Evolutionary conservation across 1,140 invertebrate species (phyloP), one percentile per base, ranked within the genome.

Genomic region (Ips typographus): DNA sequence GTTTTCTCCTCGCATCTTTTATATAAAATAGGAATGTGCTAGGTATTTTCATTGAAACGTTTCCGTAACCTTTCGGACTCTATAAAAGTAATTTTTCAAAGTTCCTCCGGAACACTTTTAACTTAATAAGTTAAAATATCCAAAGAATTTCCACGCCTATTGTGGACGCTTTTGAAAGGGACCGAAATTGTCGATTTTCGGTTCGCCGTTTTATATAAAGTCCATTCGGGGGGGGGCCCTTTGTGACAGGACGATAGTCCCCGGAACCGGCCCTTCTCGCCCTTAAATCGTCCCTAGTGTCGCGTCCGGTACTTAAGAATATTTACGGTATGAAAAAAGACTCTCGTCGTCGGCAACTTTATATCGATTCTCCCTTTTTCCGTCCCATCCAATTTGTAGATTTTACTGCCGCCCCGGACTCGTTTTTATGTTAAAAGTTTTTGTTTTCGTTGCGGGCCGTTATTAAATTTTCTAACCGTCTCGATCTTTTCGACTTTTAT

Each of bases 231-330:
- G 22, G 55, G 37, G 56, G 47, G 49, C 61, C 62, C 56, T 65
- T 70, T 70, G 53, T 69, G 60, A 66, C 56, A 57, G 53, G 44
- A 59, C 59, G 71, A 69, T 58, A 67, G 70, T 69, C 65, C 57
- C 63, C 68, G 64, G 68, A 60, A 47, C 49, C 64, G 52, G 52
- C 42, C 60, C 60, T 70, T 70, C 68, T 61, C 68, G 68, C 68
- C 68, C 72, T 55, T 61, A 64, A 65, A 70, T 73, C 65, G 65
- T 65, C 66, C 74, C 57, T 70, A 73, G 71, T 71, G 74, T 74
- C 71, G 68, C 67, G 71, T 75, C 74, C 74, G 72, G 72, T 75
- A 74, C 74, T 75, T 75, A 71, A 73, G 71, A 72, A 75, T 74
- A 75, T 75, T 75, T 74, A 74, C 73, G 71, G 72, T 70, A 70